These are phyloP conservation scores for Agrenia bidenticulata DNA, from an alignment of 2,888 invertebrate species.

Conservation along the genomic window DNA sequence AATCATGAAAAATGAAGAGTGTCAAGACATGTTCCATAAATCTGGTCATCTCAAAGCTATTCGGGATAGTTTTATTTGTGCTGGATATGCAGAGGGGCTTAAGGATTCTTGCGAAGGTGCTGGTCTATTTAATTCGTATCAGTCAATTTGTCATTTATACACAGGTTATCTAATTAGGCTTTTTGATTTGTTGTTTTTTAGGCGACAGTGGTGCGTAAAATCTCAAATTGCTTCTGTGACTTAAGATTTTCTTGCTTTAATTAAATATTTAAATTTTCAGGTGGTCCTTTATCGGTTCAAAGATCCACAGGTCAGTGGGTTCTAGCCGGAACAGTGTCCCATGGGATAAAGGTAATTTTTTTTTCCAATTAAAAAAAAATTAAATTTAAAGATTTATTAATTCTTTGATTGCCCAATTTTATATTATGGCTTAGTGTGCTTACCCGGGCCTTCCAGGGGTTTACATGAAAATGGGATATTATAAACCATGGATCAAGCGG, in stretches of 20 bases:
- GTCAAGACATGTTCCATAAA: conserved; percentile 90
- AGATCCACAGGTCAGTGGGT: conserved; percentile 76
- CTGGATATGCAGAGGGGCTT: conserved; percentile 87
- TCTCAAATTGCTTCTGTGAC: too few species aligned
- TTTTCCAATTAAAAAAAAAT: not conserved
- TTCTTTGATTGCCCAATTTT: not conserved
- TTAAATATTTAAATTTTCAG: conserved; percentile 55
- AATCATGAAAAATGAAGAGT: conserved; percentile 84
- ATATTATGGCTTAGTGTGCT: conserved; percentile 31
- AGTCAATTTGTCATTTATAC: too few species aligned
- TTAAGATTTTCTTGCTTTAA: too few species aligned
- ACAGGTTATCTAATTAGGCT: too few species aligned
- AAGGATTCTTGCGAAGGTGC: conserved; percentile 85
- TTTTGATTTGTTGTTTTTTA: conserved; percentile 1
- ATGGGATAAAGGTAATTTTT: too few species aligned
- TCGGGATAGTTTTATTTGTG: conserved; percentile 82
- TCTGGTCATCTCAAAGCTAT: conserved; percentile 87
- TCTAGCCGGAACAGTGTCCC: conserved; percentile 86
- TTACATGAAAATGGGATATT: conserved; percentile 85
- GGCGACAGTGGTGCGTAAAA: not conserved
- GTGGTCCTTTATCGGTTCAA: conserved; percentile 82
- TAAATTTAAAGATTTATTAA: too few species aligned
- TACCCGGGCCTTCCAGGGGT: conserved; percentile 49
- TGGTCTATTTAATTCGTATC: too few species aligned
- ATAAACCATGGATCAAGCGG: conserved; percentile 85